These are phyloP conservation scores for Aphidoletes aphidimyza DNA, from an alignment of 2,888 invertebrate genomes.

Conservation along the genomic window DNA sequence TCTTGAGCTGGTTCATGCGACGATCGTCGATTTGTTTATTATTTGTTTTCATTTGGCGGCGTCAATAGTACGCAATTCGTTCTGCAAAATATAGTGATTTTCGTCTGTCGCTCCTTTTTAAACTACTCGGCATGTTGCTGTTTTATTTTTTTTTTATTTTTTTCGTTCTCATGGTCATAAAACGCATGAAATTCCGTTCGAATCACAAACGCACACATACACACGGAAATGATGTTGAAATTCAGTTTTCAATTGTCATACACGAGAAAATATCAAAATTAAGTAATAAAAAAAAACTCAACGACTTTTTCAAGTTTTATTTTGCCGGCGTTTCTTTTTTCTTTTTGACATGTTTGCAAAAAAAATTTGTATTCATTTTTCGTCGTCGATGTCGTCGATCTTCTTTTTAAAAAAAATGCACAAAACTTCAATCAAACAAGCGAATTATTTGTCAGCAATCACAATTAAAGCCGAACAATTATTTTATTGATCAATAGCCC, in stretches of 20 bases:
- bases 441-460: conserved; percentile 29
- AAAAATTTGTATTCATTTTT: not conserved
- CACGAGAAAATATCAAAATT: not conserved
- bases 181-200: not conserved
- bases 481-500: no score
- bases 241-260: not conserved
- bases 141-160: not conserved
- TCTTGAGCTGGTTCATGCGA: not conserved
- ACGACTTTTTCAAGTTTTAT: not conserved
- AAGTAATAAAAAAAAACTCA: not conserved
- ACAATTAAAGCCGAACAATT: no score
- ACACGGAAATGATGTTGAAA: not conserved
- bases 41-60: conserved; percentile 51
- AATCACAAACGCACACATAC: not conserved
- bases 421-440: not conserved
- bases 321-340: not conserved
- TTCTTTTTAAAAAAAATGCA: not conserved
- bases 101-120: not conserved
- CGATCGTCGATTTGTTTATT: conserved; percentile 29
- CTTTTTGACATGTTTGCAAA: no score
- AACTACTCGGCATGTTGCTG: not conserved
- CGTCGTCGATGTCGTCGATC: not conserved
- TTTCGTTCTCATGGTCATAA: not conserved
- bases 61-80: conserved; percentile 25
- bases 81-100: not conserved